These are phyloP conservation scores for Pomatorhinus ruficollis DNA, from an alignment of 2,113 vertebrate genomes.

Conservation along the genomic window DNA sequence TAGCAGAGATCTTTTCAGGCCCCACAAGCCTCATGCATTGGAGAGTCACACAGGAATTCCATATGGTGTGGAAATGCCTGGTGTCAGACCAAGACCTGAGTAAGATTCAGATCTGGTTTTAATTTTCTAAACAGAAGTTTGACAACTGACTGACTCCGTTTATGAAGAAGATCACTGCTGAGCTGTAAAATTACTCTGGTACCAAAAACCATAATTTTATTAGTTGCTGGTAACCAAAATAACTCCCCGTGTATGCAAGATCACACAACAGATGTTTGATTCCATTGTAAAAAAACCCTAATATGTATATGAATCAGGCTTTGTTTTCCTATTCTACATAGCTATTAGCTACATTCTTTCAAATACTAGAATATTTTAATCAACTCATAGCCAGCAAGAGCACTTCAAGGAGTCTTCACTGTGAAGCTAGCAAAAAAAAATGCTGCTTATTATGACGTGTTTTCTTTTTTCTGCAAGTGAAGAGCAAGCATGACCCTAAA, in stretches of 20 bases:
- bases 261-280: neutral
- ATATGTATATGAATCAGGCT: neutral
- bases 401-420: neutral
- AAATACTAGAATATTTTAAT: neutral
- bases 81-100: neutral
- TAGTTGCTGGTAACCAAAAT: neutral
- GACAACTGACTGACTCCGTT: neutral
- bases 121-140: neutral
- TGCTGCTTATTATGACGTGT: neutral
- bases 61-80: neutral
- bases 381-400: neutral
- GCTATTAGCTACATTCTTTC: neutral
- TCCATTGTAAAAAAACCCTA: neutral
- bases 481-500: neutral
- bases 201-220: neutral
- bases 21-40: neutral
- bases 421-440: neutral
- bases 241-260: neutral
- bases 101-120: neutral
- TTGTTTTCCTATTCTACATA: neutral
- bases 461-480: neutral
- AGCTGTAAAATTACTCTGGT: neutral
- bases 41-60: neutral
- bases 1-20: neutral
- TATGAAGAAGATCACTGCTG: neutral